phyloP scores from a whole-genome alignment of 2,888 invertebrate genomes.

The Thereva nobilitata region DNA sequence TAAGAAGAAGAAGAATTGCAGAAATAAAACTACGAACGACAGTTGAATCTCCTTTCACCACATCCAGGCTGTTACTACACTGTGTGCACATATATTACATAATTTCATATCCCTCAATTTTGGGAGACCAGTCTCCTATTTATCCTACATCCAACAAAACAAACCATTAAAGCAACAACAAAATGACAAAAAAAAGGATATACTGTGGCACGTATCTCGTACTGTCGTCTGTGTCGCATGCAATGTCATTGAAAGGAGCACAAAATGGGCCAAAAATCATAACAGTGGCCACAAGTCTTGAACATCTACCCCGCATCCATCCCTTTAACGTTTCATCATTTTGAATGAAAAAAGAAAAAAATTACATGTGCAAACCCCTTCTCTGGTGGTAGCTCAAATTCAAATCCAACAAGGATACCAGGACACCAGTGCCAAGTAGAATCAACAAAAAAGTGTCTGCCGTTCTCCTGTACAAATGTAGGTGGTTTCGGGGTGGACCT shows the following conservation, averaged over 20 bases:
- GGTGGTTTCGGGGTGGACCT: conserved; percentile 1
- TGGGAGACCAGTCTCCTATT: background rate
- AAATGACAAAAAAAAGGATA: background rate
- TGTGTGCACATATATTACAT: too few species aligned
- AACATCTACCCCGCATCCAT: too few species aligned
- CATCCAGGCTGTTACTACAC: too few species aligned
- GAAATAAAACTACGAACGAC: background rate
- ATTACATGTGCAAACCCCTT: conserved; percentile 3
- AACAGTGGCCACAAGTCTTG: conserved; percentile 29
- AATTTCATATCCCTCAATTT: background rate
- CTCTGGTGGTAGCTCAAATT: conserved; percentile 14
- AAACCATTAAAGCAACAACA: background rate
- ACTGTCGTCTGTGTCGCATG: conserved; percentile 12
- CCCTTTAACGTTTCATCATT: conserved; percentile 23
- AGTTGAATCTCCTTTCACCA: too few species aligned
- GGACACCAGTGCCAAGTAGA: conserved; percentile 14
- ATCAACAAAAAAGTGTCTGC: conserved; percentile 21
- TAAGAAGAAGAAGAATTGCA: background rate
- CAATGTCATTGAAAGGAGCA: conserved; percentile 25
- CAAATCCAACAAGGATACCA: conserved; percentile 28
- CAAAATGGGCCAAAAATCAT: conserved; percentile 33
- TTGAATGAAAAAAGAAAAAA: conserved; percentile 23
- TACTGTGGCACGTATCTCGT: background rate
- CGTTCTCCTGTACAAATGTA: background rate
- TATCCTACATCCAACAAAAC: background rate